Conservation (phyloP, 2,113 vertebrate species). For the Rousettus leschenaultii region DNA sequence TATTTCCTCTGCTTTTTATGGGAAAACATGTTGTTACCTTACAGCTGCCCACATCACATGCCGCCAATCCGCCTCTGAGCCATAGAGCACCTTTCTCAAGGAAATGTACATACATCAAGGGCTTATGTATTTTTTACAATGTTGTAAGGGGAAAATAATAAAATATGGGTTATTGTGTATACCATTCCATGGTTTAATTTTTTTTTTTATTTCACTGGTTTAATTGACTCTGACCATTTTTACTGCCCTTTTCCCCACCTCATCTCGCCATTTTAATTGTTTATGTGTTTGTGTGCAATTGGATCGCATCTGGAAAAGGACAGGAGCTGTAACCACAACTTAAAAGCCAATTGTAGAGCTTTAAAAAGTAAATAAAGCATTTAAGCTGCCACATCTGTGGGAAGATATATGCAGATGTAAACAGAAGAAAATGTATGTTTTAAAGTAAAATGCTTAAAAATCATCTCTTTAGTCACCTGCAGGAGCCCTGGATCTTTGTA, state of each 20-base stretch:
- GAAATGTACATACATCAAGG: conserved; percentile 84
- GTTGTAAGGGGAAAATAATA: conserved; percentile 81
- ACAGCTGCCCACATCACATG: conserved; percentile 85
- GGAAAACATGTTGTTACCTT: conserved; percentile 87
- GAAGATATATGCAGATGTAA: conserved; percentile 72
- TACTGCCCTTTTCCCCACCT: conserved; percentile 66
- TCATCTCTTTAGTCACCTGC: conserved; percentile 38
- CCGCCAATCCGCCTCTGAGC: conserved; percentile 83
- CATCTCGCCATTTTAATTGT: conserved; percentile 75
- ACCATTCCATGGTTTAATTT: conserved; percentile 79
- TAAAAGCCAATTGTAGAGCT: conserved; percentile 74
- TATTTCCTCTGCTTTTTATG: conserved; percentile 86
- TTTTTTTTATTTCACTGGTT: conserved; percentile 80
- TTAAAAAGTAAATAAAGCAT: conserved; percentile 78
- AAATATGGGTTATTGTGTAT: conserved; percentile 81
- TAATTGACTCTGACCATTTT: conserved; percentile 78
- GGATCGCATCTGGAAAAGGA: conserved; percentile 74
- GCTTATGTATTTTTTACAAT: conserved; percentile 85
- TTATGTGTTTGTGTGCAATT: conserved; percentile 74
- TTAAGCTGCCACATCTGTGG: conserved; percentile 74
- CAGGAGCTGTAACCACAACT: conserved; percentile 76
- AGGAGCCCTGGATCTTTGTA: neutral
- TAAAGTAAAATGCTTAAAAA: conserved; percentile 61
- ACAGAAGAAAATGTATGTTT: conserved; percentile 65
- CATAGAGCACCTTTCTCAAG: conserved; percentile 83